Base-by-base conservation (phyloP, 2,113 vertebrate species). In the Zosterops lateralis region DNA sequence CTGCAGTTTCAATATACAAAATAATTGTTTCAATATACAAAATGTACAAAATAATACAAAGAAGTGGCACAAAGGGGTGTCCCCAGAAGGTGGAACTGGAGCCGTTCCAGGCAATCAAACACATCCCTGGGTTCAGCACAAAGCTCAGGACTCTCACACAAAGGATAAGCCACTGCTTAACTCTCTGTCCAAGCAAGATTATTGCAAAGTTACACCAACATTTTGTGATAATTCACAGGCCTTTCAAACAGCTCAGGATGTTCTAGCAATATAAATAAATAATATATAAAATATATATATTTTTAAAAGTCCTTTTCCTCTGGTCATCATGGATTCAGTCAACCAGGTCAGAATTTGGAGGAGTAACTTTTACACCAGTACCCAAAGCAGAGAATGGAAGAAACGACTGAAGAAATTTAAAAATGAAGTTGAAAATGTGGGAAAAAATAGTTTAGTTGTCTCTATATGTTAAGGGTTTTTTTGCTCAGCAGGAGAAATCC, bases 1-100 rank as follows among this genome's bases (percentile, higher is more conserved):
- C 5, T 56, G 12, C 21, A 22, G 48, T 67, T 8, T 3, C n/a
- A 67, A 68, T 0, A 29, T 0, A 32, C 2, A 28, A 45, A 65
- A 78, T 40, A 4, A n/a, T 7, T 36, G 36, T 36, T 36, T 36
- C 36, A 36, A 36, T 36, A 36, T 36, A 36, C 36, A 36, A 36
- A 36, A 36, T 0, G 26, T 0, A 32, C 2, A 28, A 45, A 65
- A 78, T 40, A 4, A 32, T 7, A 68, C n/a, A 66, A 45, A 51
- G 47, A 54, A 71, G 56, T 8, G 56, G 20, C 83, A 89, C 81
- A 34, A 70, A 42, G 17, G 34, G 51, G 24, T 3, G 47, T 24
- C 36, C 70, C 75, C 79, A 76, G 62, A 7, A 90, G 45, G 51
- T 29, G 78, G 22, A 58, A 34, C 53, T 42, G 82, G 53, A 84